Base-by-base conservation (phyloP, 2,888 invertebrate genomes). In the Microplitis deprimator region DNA sequence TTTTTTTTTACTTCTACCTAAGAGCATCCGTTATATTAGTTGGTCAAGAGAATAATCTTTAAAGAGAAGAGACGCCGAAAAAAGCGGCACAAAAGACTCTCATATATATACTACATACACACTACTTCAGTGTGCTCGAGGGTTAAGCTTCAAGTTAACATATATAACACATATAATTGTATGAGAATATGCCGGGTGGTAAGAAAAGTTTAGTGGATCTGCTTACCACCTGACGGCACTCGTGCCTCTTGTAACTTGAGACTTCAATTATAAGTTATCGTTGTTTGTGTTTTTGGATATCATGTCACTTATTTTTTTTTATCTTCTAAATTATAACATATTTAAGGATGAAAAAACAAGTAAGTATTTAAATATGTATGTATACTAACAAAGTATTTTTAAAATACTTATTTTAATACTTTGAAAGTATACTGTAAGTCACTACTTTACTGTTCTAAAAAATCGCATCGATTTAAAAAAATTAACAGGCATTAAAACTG, bases 141-240 rank as follows among this genome's bases (percentile, higher is more conserved):
- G 77, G 77, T 76, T 71, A 76, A 76, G 38, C 73, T 59, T 69
- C 60, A 39, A 65, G 67, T 71, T 69, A 39, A 68, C 76, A 67
- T 73, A 68, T 78, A 81, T 78, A 70, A 29, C 29, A 29, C 29
- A 29, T 65, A 77, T 70, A 59, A 4, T 13, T 5, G 50, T 50
- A 13, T 50, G 5, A 50, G 50, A 70, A 76, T 76, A 65, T 76
- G 20, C 68, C 20, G 70, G 65, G 38, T 6, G 20, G 77, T 61
- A 67, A 64, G 20, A 68, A 70, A 64, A 73, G 65, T 65, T 29
- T 39, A 75, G 64, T 41, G 67, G 64, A 74, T 72, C 84, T 85
- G 87, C 86, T 84, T 81, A 77, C 87, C 87, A 87, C 84, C 87
- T 87, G 87, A 85, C 87, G 84, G 82, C 77, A 81, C 78, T 86